Evolutionary conservation across 2,888 invertebrate species (phyloP), one percentile per base, ranked within the genome.

Genomic region (Apotomis capreana): DNA sequence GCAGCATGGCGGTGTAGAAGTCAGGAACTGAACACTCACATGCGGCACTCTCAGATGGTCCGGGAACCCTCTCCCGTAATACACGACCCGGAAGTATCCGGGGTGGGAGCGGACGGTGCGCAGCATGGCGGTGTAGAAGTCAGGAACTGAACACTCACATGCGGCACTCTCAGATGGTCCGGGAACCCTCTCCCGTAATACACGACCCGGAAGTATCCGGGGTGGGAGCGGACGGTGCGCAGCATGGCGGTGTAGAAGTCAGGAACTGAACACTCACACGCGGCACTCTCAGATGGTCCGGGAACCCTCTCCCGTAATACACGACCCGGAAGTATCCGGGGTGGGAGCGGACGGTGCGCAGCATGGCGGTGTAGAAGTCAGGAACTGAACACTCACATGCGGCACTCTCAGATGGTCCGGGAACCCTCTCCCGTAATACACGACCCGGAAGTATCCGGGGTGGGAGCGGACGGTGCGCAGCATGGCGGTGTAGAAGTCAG

Each of bases 111-210:
- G 93, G 62, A 96, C 93, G 76, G 96, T 96, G 74, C 87, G 97
- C 86, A 98, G 95, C 76, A 95, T 15, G 15, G 15, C 15, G 15
- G 15, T 15, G 15, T 15, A 15, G 0, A 15, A 15, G 15, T 15
- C 15, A 15, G 15, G 15, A 15, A 15, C 15, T 0, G 15, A 15
- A 15, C 15, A 82, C 85, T 84, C 15, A 91, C 91, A 78, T 86
- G 75, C 0, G 84, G 80, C 46, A 81, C 80, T 6, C 85, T 78
- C 58, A 89, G 96, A 10, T 87, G 81, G 0, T 95, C 94, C 0
- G 99, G 98, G 88, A 98, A 99, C 0, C 98, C 98, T 69, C 94
- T 93, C 0, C 99, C 99, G 82, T 97, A 98, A 91, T 98, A 99
- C 0, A 97, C 96, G 0, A 99, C 99, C n/a, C 98, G 94, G 87